Evolutionary conservation across 2,797 vertebrate genomes (phyloP).

Genomic region (Orientallactaga sibirica): DNA sequence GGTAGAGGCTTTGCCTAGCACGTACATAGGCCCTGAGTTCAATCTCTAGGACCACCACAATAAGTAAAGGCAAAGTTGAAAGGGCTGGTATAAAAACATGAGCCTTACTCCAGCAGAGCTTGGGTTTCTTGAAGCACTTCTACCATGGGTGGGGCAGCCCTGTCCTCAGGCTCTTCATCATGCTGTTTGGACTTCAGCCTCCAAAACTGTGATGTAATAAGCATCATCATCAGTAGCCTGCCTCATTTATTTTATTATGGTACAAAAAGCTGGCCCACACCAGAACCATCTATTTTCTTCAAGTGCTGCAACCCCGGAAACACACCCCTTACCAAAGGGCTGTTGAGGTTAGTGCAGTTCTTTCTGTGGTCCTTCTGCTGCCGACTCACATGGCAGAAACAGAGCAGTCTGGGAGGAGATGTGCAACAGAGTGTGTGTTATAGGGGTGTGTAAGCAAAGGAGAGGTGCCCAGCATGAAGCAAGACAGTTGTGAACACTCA

Average conservation of each 20-base stretch:
- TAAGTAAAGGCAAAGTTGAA: not conserved
- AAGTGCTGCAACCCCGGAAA: not conserved
- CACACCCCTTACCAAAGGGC: not conserved
- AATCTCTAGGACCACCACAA: not conserved
- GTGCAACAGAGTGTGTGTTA: rapidly evolving
- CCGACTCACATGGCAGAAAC: rapidly evolving
- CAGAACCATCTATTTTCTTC: not conserved
- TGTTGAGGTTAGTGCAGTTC: not conserved
- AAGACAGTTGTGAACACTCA: constrained; percentile 79
- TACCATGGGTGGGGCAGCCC: not conserved
- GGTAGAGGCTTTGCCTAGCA: not conserved
- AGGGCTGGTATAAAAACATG: not conserved
- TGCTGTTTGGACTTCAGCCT: not conserved
- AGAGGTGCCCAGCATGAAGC: constrained; percentile 71
- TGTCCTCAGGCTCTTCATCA: not conserved
- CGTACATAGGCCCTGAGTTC: not conserved
- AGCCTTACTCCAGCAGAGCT: not conserved
- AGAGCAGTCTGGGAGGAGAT: not conserved
- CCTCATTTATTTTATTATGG: not conserved
- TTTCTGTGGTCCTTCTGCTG: not conserved
- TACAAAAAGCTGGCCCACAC: not conserved
- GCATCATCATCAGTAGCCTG: not conserved
- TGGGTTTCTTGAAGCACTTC: not conserved
- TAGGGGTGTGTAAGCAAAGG: not conserved
- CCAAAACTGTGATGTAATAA: not conserved